phyloP scores from a whole-genome alignment of 2,113 vertebrate genomes.

The Atrichornis clamosus region DNA sequence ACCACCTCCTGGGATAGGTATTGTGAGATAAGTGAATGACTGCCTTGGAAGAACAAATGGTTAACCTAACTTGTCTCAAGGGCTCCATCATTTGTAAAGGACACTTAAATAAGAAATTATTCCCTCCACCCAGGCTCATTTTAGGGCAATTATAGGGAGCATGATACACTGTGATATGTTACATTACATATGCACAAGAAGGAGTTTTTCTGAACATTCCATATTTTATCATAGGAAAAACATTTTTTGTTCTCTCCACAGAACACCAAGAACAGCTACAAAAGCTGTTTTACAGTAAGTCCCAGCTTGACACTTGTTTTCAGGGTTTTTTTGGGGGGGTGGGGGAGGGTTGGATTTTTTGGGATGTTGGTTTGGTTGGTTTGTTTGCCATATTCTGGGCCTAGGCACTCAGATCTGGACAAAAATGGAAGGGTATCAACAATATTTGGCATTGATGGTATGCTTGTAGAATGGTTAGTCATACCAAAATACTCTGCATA shows the following conservation, averaged over 20 bases:
- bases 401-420: neutral
- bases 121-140: neutral
- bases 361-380: no score
- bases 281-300: neutral
- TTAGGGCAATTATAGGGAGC: neutral
- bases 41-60: neutral
- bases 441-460: neutral
- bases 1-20: neutral
- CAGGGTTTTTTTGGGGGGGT: neutral
- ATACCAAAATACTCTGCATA: neutral
- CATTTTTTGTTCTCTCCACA: neutral
- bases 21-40: neutral
- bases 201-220: neutral
- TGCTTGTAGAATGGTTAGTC: neutral
- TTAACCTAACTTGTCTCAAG: neutral
- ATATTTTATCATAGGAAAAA: neutral
- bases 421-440: neutral
- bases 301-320: neutral
- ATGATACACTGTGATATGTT: neutral
- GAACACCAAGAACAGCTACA: fast-evolving
- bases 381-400: neutral
- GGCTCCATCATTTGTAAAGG: neutral
- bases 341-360: neutral
- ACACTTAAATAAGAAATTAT: neutral
- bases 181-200: neutral